Base-by-base conservation (phyloP, 2,888 invertebrate genomes). In the Autographa pulchrina region DNA sequence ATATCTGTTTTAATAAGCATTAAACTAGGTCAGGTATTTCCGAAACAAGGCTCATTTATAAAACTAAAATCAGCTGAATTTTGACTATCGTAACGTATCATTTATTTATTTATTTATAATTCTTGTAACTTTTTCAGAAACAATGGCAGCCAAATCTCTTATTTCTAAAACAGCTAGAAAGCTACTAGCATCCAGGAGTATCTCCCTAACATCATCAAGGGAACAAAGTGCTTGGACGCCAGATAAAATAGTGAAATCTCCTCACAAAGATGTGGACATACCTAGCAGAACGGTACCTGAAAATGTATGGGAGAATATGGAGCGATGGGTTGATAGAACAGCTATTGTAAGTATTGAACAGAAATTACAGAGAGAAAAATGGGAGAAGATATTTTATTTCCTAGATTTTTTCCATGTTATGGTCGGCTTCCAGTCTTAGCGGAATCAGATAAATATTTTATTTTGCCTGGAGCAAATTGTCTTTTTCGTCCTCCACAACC, bases 301-400 rank as follows among this genome's bases (percentile, higher is more conserved):
- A 80, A 96, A 96, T 77, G 89, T 97, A 31, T 97, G 97, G 97
- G 89, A 91, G 71, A 93, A 96, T 79, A 83, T 97, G 62, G 96
- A 96, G 25, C 96, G 94, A 85, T 97, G 97, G 97, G 93, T 96
- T 20, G 96, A 97, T 71, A 96, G 96, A 86, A 96, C 96, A 0
- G 97, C 97, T 31, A 70, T 48, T 6, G 48, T 48, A n/a, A 48
- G 48, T 48, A 48, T 43, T 43, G 43, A 43, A 38, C 38, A 2
- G 38, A 11, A 25, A 25, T 25, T 25, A 25, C 25, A 25, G 25
- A 25, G 3, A 25, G 1, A 25, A 25, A 25, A 25, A 25, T 25
- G 25, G 3, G 25, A 25, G 25, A 25, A 1, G 25, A 25, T 25
- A 25, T 25, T 25, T 25, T 25, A 25, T 25, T 25, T 25, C 25